Percentiles rank a stretch among this genome's conserved stretches.
These are phyloP conservation scores for Tetragonisca angustula DNA, from an alignment of 2,888 invertebrate genomes.

Conservation along the genomic window DNA sequence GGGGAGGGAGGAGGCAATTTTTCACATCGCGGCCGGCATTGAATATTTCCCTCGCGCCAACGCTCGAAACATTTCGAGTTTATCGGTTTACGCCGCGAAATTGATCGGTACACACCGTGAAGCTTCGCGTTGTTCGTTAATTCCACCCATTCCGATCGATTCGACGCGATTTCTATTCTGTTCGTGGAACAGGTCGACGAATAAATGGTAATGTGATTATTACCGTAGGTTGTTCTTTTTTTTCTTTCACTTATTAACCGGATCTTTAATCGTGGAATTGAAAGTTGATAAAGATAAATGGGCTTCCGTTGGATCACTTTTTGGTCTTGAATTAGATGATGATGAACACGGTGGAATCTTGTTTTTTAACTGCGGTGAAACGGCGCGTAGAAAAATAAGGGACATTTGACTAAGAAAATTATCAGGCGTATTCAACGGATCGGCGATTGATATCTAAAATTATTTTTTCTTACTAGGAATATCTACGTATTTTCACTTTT, in stretches of 20 bases:
- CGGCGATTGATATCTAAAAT: too few species aligned
- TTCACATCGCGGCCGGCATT: slow-evolving; percentile 6
- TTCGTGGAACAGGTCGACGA: background rate
- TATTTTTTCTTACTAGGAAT: too few species aligned
- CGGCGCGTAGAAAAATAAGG: too few species aligned
- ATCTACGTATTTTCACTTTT: too few species aligned
- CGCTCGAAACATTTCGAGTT: slow-evolving; percentile 13
- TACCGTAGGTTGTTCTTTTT: background rate
- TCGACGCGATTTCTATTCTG: slow-evolving; percentile 4
- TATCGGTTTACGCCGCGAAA: slow-evolving; percentile 17
- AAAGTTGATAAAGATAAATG: background rate
- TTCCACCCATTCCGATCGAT: background rate
- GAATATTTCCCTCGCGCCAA: slow-evolving; percentile 16
- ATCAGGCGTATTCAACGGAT: too few species aligned
- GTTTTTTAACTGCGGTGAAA: too few species aligned
- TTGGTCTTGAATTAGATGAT: background rate
- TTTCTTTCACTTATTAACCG: background rate
- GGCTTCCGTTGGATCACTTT: background rate
- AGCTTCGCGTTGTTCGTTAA: background rate
- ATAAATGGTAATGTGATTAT: too few species aligned
- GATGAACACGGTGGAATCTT: background rate
- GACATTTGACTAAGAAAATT: too few species aligned
- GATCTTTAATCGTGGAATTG: background rate
- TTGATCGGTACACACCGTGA: slow-evolving; percentile 26
- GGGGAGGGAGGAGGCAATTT: slow-evolving; percentile 25